Evolutionary conservation across 2,113 vertebrate genomes (phyloP).

Genomic region (Lophius piscatorius): DNA sequence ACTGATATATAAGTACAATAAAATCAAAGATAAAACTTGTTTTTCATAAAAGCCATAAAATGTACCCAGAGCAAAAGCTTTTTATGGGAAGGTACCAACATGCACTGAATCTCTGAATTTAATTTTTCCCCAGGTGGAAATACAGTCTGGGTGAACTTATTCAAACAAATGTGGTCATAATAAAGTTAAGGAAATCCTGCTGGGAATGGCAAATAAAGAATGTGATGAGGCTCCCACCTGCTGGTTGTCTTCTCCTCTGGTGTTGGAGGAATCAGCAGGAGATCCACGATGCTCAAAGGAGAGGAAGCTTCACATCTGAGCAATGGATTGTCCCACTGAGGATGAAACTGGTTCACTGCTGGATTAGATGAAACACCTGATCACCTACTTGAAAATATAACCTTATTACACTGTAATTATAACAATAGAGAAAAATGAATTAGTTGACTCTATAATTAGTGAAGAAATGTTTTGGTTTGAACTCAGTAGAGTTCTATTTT

Average conservation of each 20-base stretch:
- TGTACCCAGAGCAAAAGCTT: not conserved
- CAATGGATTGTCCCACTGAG: constrained; percentile 11
- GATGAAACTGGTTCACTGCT: constrained; percentile 33
- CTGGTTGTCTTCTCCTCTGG: constrained; percentile 22
- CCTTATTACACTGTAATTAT: too few relatives aligned
- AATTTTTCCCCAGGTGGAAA: constrained; percentile 7
- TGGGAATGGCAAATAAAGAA: constrained; percentile 13
- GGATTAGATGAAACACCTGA: too few relatives aligned
- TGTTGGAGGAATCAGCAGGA: constrained; percentile 43
- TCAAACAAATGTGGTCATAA: constrained; percentile 14
- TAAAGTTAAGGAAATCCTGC: constrained; percentile 1
- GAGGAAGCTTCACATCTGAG: constrained; percentile 25
- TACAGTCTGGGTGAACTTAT: not conserved
- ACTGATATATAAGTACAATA: constrained; percentile 13
- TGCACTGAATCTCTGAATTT: not conserved
- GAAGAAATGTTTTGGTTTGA: not conserved
- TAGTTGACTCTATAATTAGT: not conserved
- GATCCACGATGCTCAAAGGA: not conserved
- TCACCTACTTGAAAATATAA: too few relatives aligned
- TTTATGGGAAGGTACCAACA: constrained; percentile 3
- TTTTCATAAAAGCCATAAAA: too few relatives aligned
- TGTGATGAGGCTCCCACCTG: constrained; percentile 39
- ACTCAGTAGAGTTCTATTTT: not conserved
- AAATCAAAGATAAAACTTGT: too few relatives aligned
- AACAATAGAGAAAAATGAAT: not conserved